Evolutionary conservation across 2,797 vertebrate genomes (phyloP), one percentile per base, ranked within the genome.

Genomic region (Lemur catta): DNA sequence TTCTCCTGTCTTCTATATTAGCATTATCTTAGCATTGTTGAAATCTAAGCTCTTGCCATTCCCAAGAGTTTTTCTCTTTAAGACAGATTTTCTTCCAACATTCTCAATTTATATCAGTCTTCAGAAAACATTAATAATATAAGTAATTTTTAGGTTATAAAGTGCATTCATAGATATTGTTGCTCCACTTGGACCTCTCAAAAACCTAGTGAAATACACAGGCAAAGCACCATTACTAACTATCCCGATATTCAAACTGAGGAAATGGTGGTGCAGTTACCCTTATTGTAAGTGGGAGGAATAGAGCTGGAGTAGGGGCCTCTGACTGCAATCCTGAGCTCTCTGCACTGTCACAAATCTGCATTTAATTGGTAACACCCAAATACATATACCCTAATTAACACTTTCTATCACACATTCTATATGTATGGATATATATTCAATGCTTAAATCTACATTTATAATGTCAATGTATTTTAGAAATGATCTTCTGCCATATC

Each of bases 401-500:
- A 57, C 63, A 92, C 33, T 94, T 26, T n/a, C 79, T 67, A 55
- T 33, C 6, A 6, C 6, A 76, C 2, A 24, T 48, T 74, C n/a
- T 46, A 10, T 79, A 65, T 30, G 6, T 46, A 48, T 38, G 52
- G 52, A n/a, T 50, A 67, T 18, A 67, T 41, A 52, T 38, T 84
- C 52, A 48, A 61, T 46, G 65, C 33, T 93, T 50, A 75, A 65
- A 76, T 89, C 69, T 92, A 55, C 48, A 48, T 86, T 86, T 81
- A 76, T 67, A 91, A 84, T 67, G 61, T 61, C 84, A 74, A 88
- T 55, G 22, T 79, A 84, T 91, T 94, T 86, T 71, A 71, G 71
- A 4, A 85, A 57, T 38, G 24, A 74, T 72, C 46, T 75, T 55
- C 86, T 74, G 78, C 57, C 46, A 43, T 46, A 48, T n/a, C 7